Conservation (phyloP, 2,888 invertebrate genomes). For the Imbricaverruca yamaguchii region DNA sequence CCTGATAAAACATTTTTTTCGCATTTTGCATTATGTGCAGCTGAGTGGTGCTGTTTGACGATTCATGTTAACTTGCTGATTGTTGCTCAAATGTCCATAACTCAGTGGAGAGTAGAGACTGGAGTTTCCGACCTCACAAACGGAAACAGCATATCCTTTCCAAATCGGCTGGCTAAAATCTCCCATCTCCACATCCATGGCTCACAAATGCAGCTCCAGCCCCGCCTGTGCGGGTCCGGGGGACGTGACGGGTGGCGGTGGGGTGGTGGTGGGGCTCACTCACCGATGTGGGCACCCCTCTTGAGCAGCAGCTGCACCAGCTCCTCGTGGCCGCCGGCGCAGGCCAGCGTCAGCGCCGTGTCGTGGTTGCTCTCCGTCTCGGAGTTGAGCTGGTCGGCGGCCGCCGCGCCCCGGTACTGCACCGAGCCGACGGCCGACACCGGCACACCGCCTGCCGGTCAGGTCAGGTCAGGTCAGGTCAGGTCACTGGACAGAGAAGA, state of each 20-base stretch:
- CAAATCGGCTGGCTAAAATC: too few relatives aligned
- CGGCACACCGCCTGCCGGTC: constrained; percentile 26
- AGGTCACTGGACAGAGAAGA: constrained; percentile 29
- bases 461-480: constrained; percentile 26
- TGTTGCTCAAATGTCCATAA: too few relatives aligned
- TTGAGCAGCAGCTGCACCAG: constrained; percentile 83
- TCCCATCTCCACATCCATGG: too few relatives aligned
- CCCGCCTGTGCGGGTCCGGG: too few relatives aligned
- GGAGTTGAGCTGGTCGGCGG: constrained; percentile 55
- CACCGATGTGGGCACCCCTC: constrained; percentile 80
- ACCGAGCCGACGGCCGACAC: constrained; percentile 20
- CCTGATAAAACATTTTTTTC: too few relatives aligned
- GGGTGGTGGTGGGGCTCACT: constrained; percentile 57
- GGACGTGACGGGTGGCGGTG: constrained; percentile 42
- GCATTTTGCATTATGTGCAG: too few relatives aligned
- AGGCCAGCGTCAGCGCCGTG: constrained; percentile 93
- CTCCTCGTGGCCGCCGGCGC: constrained; percentile 94
- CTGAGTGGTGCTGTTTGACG: too few relatives aligned
- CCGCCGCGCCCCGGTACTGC: constrained; percentile 33
- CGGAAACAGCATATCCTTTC: too few relatives aligned
- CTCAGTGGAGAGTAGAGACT: too few relatives aligned
- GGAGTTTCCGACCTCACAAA: too few relatives aligned
- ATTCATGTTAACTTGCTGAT: too few relatives aligned
- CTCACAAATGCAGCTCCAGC: too few relatives aligned
- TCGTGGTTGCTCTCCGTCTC: constrained; percentile 99